Conservation (phyloP, 2,113 vertebrate genomes). For the Salvator merianae region DNA sequence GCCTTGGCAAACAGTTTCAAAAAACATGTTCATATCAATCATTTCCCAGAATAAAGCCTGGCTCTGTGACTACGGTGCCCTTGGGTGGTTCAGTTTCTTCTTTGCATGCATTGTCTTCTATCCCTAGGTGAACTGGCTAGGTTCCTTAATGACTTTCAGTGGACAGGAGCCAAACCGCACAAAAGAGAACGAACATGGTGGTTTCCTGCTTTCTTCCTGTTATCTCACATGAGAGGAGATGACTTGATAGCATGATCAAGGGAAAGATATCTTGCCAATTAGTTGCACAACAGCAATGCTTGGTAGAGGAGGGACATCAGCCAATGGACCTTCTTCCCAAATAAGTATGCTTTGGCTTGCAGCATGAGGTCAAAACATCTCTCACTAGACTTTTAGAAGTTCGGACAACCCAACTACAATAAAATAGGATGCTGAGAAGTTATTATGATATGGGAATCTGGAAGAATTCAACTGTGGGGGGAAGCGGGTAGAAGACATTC, state of each 20-base stretch:
- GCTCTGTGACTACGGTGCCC: background rate
- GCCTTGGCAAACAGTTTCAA: slow-evolving; percentile 2
- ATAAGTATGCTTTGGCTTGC: background rate
- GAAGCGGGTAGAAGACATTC: too few relatives aligned
- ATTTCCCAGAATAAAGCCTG: background rate
- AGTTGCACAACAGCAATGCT: slow-evolving; percentile 27
- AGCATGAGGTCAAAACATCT: background rate
- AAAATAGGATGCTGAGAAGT: background rate
- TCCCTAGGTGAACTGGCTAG: slow-evolving; percentile 47
- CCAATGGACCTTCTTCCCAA: too few relatives aligned
- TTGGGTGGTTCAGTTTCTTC: background rate
- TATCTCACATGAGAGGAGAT: slow-evolving; percentile 50
- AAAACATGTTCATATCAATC: slow-evolving; percentile 23
- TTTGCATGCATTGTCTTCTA: slow-evolving; percentile 25
- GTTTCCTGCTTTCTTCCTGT: slow-evolving; percentile 42
- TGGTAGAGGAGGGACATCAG: background rate
- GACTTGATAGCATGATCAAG: slow-evolving; percentile 51
- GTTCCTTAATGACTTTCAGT: slow-evolving; percentile 23
- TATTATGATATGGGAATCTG: background rate
- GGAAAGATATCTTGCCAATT: slow-evolving; percentile 46
- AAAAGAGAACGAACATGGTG: slow-evolving; percentile 20
- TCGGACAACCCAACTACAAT: too few relatives aligned
- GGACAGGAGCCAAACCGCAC: slow-evolving; percentile 56
- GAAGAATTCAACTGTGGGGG: too few relatives aligned
- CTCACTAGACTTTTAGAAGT: background rate